These are phyloP conservation scores for Nezara viridula DNA, from an alignment of 2,888 invertebrate species.

Conservation along the genomic window DNA sequence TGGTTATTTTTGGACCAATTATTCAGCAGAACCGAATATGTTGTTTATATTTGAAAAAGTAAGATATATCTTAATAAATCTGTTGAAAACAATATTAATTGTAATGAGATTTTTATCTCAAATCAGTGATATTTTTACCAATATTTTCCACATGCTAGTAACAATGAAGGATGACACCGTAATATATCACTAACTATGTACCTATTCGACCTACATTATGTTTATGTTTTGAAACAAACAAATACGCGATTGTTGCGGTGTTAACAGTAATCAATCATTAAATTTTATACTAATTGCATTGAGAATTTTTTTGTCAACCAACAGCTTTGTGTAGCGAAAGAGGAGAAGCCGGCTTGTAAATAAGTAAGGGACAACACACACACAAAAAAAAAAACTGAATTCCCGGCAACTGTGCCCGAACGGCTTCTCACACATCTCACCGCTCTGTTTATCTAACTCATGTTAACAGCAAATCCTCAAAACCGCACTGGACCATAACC, in stretches of 20 bases:
- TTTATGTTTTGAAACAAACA: neutral
- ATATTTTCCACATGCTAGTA: neutral
- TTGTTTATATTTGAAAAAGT: no score
- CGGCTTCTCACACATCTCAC: neutral
- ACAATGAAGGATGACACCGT: neutral
- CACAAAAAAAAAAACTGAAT: neutral
- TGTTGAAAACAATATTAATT: neutral
- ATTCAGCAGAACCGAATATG: no score
- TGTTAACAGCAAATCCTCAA: neutral
- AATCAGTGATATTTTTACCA: neutral
- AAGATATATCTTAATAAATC: no score
- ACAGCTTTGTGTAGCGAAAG: no score
- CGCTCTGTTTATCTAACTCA: neutral
- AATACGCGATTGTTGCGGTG: no score
- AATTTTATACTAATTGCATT: neutral
- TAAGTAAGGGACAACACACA: neutral
- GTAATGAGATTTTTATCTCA: neutral
- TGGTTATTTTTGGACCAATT: no score
- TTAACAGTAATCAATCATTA: no score
- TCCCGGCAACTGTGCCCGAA: neutral
- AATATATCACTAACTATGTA: neutral
- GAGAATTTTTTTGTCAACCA: neutral
- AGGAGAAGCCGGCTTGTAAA: neutral
- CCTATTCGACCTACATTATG: neutral
- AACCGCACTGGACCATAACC: neutral